These are phyloP conservation scores for cat (Felis catus) DNA, from an alignment of 2,113 vertebrate species.

Conservation along the genomic window F.catus_Fca126_mat1.0 CM031412.1:198699001-198699500, in stretches of 20 bases:
- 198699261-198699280: conserved; percentile 39
- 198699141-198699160: not conserved
- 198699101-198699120: not conserved
- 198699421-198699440: not conserved
- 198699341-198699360: not conserved
- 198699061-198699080: not conserved
- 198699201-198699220: not conserved
- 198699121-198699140: not conserved
- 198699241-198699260: not conserved
- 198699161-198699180: not conserved
- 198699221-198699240: not conserved
- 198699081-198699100: not conserved
- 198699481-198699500: accelerated
- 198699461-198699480: not conserved
- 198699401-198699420: not conserved
- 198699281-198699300: not conserved
- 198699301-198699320: not conserved
- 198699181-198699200: not conserved
- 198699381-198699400: not conserved
- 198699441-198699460: not conserved
- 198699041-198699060: not conserved
- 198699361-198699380: conserved; percentile 6
- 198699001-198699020: not conserved
- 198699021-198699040: not conserved
- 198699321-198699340: not conserved